Evolutionary conservation across 1,140 invertebrate species (phyloP).

Genomic region (Vollenhovia emeryi): DNA sequence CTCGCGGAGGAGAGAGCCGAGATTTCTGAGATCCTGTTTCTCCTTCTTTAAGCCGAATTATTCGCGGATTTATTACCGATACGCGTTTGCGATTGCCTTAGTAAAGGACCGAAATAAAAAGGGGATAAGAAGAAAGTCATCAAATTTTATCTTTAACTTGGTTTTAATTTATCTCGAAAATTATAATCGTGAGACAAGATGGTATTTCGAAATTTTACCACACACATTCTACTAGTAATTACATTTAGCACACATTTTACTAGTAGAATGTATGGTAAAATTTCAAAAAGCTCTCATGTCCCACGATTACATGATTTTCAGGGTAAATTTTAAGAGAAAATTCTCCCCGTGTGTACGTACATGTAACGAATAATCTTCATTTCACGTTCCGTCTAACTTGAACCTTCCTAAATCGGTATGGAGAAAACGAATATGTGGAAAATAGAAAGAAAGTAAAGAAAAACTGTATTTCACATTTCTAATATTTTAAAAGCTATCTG

Average conservation of each 20-base stretch:
- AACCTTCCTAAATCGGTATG: background rate
- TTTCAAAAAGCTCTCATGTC: too few species aligned
- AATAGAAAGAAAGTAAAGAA: background rate
- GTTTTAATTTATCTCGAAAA: background rate
- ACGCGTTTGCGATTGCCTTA: background rate
- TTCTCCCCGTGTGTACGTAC: background rate
- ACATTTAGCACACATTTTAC: too few species aligned
- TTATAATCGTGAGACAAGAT: too few species aligned
- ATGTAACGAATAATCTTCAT: background rate
- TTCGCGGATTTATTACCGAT: constrained; percentile 3
- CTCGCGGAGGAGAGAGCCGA: background rate
- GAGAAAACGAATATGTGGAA: background rate
- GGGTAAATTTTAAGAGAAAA: too few species aligned
- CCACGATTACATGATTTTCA: too few species aligned
- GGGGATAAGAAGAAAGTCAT: background rate
- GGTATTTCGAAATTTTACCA: too few species aligned
- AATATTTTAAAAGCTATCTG: background rate
- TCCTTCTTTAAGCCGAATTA: constrained; percentile 5
- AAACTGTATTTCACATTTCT: background rate
- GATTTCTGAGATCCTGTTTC: constrained; percentile 9
- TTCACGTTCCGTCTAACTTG: background rate
- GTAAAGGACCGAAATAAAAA: background rate
- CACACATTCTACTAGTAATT: too few species aligned
- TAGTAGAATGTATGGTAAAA: too few species aligned
- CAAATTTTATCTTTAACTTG: background rate